Evolutionary conservation across 2,888 invertebrate species (phyloP).

Genomic region (Tetheella fluctuosa): DNA sequence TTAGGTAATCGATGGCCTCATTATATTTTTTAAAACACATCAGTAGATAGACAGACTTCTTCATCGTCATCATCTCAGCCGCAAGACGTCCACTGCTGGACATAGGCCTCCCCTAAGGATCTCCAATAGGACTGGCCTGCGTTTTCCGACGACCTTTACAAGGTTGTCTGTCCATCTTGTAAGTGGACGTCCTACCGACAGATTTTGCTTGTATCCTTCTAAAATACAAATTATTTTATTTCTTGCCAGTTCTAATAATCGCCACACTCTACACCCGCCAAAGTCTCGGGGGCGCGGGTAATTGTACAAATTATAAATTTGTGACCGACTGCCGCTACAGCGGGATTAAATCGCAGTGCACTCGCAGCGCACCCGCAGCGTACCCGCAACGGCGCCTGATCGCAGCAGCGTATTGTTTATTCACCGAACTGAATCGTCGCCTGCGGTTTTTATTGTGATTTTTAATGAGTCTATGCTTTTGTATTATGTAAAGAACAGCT

Average conservation of each 20-base stretch:
- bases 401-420: not conserved
- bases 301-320: slow-evolving; percentile 82
- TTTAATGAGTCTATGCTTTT: not conserved
- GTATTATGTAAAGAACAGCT: too few relatives aligned
- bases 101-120: too few relatives aligned
- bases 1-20: too few relatives aligned
- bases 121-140: too few relatives aligned
- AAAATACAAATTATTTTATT: not conserved
- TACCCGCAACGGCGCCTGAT: slow-evolving; percentile 30
- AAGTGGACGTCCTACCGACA: too few relatives aligned
- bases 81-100: too few relatives aligned
- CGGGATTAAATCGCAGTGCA: slow-evolving; percentile 60
- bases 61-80: too few relatives aligned
- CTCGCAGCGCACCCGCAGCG: slow-evolving; percentile 38
- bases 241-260: slow-evolving; percentile 27
- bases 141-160: too few relatives aligned
- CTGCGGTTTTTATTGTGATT: not conserved
- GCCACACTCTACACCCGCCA: slow-evolving; percentile 36
- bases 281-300: slow-evolving; percentile 72
- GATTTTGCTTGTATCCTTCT: too few relatives aligned
- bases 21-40: not conserved
- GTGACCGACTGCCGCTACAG: slow-evolving; percentile 68
- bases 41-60: not conserved
- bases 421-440: slow-evolving; percentile 30
- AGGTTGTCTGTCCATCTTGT: too few relatives aligned